Evolutionary conservation across 2,113 vertebrate genomes (phyloP).

Genomic region (Dasyornis broadbenti): DNA sequence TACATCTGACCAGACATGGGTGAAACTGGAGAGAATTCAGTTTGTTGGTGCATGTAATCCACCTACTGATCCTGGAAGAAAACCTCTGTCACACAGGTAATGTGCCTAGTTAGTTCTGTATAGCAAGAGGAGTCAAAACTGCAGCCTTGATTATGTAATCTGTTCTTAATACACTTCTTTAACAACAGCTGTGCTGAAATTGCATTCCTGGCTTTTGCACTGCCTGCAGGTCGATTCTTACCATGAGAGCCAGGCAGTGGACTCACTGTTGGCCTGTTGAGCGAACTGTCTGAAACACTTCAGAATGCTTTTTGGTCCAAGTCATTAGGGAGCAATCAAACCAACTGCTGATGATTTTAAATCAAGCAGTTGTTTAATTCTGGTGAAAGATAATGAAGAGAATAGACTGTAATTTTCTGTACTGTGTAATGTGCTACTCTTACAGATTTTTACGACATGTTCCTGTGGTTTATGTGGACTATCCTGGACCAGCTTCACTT

Average conservation of each 20-base stretch:
- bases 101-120: not conserved
- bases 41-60: conserved; percentile 99
- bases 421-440: not conserved
- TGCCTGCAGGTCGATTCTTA: not conserved
- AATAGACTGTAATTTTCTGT: not conserved
- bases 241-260: fast-evolving
- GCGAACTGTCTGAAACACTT: not conserved
- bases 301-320: not conserved
- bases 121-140: not conserved
- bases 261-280: not conserved
- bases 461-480: conserved; percentile 97
- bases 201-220: not conserved
- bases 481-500: conserved; percentile 94
- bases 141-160: not conserved
- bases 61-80: conserved; percentile 95
- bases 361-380: not conserved
- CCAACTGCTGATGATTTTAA: not conserved
- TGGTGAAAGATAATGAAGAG: not conserved
- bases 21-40: conserved; percentile 97
- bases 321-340: not conserved
- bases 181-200: not conserved
- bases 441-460: conserved; percentile 92
- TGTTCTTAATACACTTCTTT: not conserved
- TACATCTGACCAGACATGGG: conserved; percentile 97
- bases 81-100: conserved; percentile 94